A percentile compares a stretch with the other conserved stretches of the same genome.
phyloP scores from a whole-genome alignment of 2,113 vertebrate species.

The Nibea albiflora region DNA sequence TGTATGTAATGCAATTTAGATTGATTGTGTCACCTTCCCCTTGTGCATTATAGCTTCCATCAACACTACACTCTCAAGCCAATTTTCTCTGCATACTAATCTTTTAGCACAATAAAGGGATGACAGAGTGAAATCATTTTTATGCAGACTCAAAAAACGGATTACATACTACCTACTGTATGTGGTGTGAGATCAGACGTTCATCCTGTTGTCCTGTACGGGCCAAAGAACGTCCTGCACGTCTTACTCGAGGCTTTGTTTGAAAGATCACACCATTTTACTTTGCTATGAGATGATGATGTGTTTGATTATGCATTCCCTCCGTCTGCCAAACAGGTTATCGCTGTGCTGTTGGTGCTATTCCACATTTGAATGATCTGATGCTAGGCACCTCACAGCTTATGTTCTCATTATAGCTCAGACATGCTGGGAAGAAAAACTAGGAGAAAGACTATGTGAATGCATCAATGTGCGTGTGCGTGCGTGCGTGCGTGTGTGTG shows the following conservation, averaged over 20 bases:
- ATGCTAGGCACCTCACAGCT: constrained; percentile 32
- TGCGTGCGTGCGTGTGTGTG: background rate
- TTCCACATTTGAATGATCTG: constrained; percentile 35
- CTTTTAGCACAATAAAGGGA: background rate
- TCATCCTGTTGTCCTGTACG: background rate
- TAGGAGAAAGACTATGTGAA: background rate
- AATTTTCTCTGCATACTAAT: background rate
- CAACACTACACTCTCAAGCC: background rate
- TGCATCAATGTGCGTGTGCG: constrained; percentile 9
- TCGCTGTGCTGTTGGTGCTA: constrained; percentile 38
- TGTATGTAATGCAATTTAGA: no score
- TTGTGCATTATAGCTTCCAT: background rate
- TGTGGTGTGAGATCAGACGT: background rate
- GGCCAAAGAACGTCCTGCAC: constrained; percentile 12
- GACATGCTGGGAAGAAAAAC: constrained; percentile 44
- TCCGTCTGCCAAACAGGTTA: constrained; percentile 46
- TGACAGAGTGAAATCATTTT: background rate
- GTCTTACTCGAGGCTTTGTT: constrained; percentile 4
- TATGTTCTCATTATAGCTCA: constrained; percentile 56
- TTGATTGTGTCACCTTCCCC: background rate
- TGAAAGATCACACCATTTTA: constrained; percentile 7
- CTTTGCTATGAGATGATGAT: background rate
- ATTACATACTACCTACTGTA: background rate
- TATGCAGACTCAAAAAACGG: background rate
- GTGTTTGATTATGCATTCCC: constrained; percentile 37